Evolutionary conservation across 1,140 invertebrate species (phyloP).

Genomic region (Diorhabda elongata): DNA sequence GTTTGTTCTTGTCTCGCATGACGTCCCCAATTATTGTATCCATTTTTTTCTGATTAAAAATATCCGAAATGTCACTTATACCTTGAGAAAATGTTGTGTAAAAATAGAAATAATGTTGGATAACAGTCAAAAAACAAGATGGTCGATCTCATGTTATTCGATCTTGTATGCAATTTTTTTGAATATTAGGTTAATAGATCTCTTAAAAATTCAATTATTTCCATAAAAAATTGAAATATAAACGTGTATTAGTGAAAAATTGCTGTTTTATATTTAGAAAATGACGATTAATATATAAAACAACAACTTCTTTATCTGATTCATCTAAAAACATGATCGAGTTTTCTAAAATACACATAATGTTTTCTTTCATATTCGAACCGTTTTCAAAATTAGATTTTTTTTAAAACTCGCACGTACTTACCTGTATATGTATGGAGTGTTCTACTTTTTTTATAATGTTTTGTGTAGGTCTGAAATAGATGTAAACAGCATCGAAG

Average conservation of each 20-base stretch:
- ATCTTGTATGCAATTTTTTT: slow-evolving; percentile 28
- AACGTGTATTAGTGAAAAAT: too few relatives aligned
- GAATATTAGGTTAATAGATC: neutral
- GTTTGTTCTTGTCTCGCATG: slow-evolving; percentile 35
- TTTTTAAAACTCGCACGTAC: neutral
- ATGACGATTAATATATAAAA: neutral
- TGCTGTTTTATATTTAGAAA: neutral
- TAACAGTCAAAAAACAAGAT: slow-evolving; percentile 46
- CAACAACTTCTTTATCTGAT: slow-evolving; percentile 19
- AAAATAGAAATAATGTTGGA: slow-evolving; percentile 46
- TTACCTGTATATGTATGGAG: neutral
- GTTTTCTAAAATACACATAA: neutral
- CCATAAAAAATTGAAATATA: neutral
- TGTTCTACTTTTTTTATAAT: neutral
- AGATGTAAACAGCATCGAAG: slow-evolving; percentile 37
- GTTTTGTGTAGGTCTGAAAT: neutral
- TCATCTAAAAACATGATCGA: slow-evolving; percentile 29
- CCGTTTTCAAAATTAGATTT: neutral
- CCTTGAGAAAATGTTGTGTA: slow-evolving; percentile 38
- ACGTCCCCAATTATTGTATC: slow-evolving; percentile 35
- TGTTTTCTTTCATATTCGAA: neutral
- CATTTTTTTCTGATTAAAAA: slow-evolving; percentile 40
- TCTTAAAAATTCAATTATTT: neutral
- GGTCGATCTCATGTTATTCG: slow-evolving; percentile 35
- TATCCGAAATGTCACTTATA: slow-evolving; percentile 33